Conservation (phyloP, 2,113 vertebrate genomes). For the Ranitomeya variabilis region DNA sequence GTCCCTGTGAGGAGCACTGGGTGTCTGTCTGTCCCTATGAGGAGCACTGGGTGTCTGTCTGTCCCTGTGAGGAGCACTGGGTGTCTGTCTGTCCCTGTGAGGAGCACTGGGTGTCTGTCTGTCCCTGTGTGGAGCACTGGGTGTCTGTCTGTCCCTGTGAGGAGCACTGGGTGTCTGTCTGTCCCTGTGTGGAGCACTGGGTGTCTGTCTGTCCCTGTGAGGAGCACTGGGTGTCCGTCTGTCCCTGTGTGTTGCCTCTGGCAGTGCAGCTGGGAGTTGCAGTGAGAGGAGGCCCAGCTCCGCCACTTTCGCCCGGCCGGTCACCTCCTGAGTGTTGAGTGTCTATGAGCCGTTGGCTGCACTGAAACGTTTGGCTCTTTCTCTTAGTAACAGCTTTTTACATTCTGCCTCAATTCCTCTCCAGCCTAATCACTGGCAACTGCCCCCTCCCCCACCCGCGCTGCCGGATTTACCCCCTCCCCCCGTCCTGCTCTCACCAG, state of each 20-base stretch:
- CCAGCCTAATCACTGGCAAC: slow-evolving; percentile 68
- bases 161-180: no score
- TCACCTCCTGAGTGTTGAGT: slow-evolving; percentile 81
- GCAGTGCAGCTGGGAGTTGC: not conserved
- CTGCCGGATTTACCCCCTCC: slow-evolving; percentile 52
- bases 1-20: no score
- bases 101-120: no score
- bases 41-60: no score
- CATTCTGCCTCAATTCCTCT: slow-evolving; percentile 85
- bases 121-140: no score
- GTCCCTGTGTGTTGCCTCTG: not conserved
- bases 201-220: not conserved
- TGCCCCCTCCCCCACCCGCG: slow-evolving; percentile 59
- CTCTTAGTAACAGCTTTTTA: slow-evolving; percentile 83
- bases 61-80: no score
- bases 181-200: no score
- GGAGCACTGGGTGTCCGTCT: not conserved
- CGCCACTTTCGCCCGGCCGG: slow-evolving; percentile 87
- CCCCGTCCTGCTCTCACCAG: slow-evolving; percentile 62
- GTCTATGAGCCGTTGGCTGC: slow-evolving; percentile 92
- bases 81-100: no score
- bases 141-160: no score
- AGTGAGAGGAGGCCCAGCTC: slow-evolving; percentile 65
- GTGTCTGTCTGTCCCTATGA: no score
- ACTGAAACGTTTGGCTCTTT: slow-evolving; percentile 92